Conservation (phyloP, 2,113 vertebrate genomes). For the Passer domesticus region DNA sequence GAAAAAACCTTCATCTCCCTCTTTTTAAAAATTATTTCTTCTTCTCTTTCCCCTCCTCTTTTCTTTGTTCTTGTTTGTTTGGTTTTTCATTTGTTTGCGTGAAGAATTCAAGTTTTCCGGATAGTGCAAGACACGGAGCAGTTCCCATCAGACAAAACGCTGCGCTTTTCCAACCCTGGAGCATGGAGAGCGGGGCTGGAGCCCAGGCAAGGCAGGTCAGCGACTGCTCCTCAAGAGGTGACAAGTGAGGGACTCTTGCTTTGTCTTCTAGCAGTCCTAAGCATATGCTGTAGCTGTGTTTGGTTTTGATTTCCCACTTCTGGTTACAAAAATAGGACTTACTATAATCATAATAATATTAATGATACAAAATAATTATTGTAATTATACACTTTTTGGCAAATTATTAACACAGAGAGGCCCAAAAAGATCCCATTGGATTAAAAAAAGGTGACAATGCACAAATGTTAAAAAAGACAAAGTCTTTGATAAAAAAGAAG, state of each 20-base stretch:
- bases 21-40: background rate
- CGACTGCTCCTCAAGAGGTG: accelerated
- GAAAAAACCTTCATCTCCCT: accelerated
- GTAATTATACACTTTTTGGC: constrained; percentile 59
- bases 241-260: background rate
- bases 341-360: constrained; percentile 38
- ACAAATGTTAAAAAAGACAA: constrained; percentile 52
- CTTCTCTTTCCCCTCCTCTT: no score
- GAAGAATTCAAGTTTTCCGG: constrained; percentile 64
- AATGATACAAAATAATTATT: constrained; percentile 62
- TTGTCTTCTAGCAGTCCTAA: background rate
- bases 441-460: constrained; percentile 57
- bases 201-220: background rate
- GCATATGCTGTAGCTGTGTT: background rate
- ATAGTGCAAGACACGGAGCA: constrained; percentile 50
- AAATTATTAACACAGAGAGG: constrained; percentile 61
- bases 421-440: background rate
- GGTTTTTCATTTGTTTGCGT: background rate
- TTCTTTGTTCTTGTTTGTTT: no score
- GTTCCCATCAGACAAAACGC: background rate
- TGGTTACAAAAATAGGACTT: constrained; percentile 63
- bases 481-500: constrained; percentile 58
- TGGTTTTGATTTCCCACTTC: constrained; percentile 21
- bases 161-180: background rate
- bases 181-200: background rate